Evolutionary conservation across 2,797 vertebrate species (phyloP).

Genomic region (Urophycis tenuis): DNA sequence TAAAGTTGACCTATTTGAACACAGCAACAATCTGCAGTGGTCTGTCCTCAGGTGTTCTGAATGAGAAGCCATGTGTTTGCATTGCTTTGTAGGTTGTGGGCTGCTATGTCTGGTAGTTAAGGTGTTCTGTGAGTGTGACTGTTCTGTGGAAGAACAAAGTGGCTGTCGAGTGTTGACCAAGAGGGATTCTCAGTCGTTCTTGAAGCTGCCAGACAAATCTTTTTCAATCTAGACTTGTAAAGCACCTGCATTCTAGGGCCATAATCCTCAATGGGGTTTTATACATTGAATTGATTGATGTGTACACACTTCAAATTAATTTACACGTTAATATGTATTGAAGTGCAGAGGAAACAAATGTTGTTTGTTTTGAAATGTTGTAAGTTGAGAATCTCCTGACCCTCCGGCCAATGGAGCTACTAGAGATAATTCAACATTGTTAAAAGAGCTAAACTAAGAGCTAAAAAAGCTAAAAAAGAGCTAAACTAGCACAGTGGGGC

Average conservation of each 20-base stretch:
- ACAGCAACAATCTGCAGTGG: no score
- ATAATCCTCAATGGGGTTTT: background rate
- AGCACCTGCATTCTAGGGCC: background rate
- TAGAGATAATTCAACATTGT: background rate
- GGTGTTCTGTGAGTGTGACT: conserved; percentile 9
- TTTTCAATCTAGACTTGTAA: background rate
- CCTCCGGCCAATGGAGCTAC: no score
- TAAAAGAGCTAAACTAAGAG: no score
- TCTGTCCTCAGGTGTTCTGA: no score
- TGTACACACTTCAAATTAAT: no score
- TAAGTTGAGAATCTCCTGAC: background rate
- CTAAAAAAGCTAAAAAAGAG: no score
- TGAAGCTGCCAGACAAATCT: background rate
- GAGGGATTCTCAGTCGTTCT: conserved; percentile 18
- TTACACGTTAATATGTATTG: no score
- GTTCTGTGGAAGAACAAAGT: conserved; percentile 15
- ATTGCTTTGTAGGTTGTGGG: no score
- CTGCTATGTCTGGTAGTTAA: conserved; percentile 37
- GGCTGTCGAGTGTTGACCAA: background rate
- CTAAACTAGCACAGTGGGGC: background rate
- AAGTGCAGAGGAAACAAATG: background rate
- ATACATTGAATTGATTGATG: no score
- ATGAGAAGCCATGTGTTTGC: no score
- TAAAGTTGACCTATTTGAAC: no score
- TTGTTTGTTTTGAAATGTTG: no score